Conservation (phyloP, 2,113 vertebrate species). For the Ciconia boyciana region DNA sequence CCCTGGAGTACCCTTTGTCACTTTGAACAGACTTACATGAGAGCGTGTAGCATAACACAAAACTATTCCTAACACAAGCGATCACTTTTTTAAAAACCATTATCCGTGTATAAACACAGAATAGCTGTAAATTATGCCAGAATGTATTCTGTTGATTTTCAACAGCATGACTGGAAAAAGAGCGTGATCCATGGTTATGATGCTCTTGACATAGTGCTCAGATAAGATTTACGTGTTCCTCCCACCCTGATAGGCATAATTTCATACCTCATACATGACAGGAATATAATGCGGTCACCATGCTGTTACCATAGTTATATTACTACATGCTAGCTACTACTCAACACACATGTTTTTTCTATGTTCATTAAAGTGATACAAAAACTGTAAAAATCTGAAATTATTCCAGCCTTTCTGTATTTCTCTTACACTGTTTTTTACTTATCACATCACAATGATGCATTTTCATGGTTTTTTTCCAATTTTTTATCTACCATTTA, state of each 20-base stretch:
- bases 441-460: background rate
- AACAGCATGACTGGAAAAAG: background rate
- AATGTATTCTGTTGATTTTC: background rate
- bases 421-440: background rate
- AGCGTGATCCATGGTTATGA: background rate
- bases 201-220: background rate
- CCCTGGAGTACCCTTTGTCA: background rate
- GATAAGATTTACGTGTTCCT: background rate
- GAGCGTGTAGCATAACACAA: background rate
- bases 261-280: background rate
- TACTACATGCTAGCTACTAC: background rate
- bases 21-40: background rate
- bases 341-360: background rate
- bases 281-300: background rate
- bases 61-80: background rate
- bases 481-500: background rate
- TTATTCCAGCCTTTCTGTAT: background rate
- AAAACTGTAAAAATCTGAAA: background rate
- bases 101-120: background rate
- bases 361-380: background rate
- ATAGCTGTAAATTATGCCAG: background rate
- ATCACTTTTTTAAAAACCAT: background rate
- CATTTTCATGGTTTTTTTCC: fast-evolving
- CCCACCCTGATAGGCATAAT: background rate
- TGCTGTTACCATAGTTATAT: background rate